phyloP scores from a whole-genome alignment of 2,888 invertebrate genomes.

The Anthrax anthrax region DNA sequence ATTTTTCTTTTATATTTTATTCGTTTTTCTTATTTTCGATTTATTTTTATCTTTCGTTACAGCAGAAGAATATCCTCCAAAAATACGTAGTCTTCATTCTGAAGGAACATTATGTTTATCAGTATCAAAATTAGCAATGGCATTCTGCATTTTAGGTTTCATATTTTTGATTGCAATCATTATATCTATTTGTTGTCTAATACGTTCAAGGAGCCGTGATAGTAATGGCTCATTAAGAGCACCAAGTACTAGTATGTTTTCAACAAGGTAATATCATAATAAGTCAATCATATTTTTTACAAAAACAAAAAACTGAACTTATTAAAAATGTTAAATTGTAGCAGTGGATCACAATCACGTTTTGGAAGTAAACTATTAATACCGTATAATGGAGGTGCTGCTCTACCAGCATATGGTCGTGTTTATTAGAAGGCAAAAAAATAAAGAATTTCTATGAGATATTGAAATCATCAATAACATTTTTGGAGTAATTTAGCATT shows the following conservation, averaged over 20 bases:
- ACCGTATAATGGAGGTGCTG: constrained; percentile 27
- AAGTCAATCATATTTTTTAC: too few species aligned
- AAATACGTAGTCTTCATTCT: constrained; percentile 21
- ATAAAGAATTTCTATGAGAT: too few species aligned
- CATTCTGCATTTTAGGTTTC: constrained; percentile 55
- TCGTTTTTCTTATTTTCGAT: too few species aligned
- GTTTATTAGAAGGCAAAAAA: constrained; percentile 23
- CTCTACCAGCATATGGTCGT: constrained; percentile 28
- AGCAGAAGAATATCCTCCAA: constrained; percentile 29
- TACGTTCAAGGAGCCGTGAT: constrained; percentile 40
- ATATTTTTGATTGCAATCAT: constrained; percentile 58
- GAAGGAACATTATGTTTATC: constrained; percentile 50
- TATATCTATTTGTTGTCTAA: constrained; percentile 50
- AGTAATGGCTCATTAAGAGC: constrained; percentile 11
- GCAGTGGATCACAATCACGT: constrained; percentile 29
- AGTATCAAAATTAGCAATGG: constrained; percentile 59
- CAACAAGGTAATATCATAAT: constrained; percentile 13
- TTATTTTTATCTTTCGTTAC: neutral
- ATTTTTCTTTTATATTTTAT: too few species aligned
- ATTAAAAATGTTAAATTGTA: constrained; percentile 12
- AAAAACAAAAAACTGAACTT: too few species aligned
- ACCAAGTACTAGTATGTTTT: constrained; percentile 13
- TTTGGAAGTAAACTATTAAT: constrained; percentile 29
- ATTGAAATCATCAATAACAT: too few species aligned
- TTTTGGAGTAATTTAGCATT: too few species aligned